phyloP scores from a whole-genome alignment of 2,888 invertebrate genomes.

The Himalopsyche anomala region DNA sequence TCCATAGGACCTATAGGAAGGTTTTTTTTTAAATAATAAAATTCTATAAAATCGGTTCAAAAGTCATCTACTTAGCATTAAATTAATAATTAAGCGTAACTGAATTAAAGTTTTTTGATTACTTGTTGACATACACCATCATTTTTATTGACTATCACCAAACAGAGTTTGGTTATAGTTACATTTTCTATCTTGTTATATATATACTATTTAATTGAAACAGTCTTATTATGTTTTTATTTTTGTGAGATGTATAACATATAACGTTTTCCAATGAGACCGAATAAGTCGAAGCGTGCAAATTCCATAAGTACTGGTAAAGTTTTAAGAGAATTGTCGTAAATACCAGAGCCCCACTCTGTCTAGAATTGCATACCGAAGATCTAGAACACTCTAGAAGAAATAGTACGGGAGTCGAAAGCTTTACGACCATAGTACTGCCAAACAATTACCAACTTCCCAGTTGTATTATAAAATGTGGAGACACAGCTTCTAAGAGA shows the following conservation, averaged over 20 bases:
- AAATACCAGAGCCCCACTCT: conserved; percentile 65
- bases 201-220: too few relatives aligned
- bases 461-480: conserved; percentile 24
- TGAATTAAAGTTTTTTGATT: too few relatives aligned
- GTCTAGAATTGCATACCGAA: conserved; percentile 47
- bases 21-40: too few relatives aligned
- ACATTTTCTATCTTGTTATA: too few relatives aligned
- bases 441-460: conserved; percentile 32
- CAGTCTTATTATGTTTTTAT: too few relatives aligned
- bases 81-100: too few relatives aligned
- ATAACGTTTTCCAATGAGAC: neutral
- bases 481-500: conserved; percentile 1
- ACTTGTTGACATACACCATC: too few relatives aligned
- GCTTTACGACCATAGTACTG: conserved; percentile 32
- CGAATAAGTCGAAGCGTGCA: conserved; percentile 17
- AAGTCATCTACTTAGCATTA: too few relatives aligned
- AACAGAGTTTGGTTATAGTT: too few relatives aligned
- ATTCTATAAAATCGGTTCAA: too few relatives aligned
- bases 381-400: conserved; percentile 51
- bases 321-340: conserved; percentile 64
- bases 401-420: conserved; percentile 8
- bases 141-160: too few relatives aligned
- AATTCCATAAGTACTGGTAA: conserved; percentile 44
- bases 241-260: neutral
- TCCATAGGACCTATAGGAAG: too few relatives aligned